These are phyloP conservation scores for Cathartes aura DNA, from an alignment of 2,113 vertebrate species.

Conservation along the genomic window DNA sequence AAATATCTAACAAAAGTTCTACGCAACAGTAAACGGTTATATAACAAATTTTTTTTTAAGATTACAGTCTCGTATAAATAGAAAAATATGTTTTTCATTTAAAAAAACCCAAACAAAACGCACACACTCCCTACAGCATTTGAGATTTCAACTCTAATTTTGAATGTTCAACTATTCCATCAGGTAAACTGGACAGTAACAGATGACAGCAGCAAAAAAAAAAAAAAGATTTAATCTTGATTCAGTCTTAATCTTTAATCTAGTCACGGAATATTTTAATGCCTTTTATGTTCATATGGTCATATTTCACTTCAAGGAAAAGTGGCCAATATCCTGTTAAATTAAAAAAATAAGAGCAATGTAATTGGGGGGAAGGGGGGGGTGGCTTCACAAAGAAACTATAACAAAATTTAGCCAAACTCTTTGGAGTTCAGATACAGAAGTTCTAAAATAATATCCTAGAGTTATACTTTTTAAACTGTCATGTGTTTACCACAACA, in stretches of 20 bases:
- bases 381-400: accelerated
- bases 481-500: neutral
- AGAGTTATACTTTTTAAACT: neutral
- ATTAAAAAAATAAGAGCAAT: neutral
- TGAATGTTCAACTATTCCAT: neutral
- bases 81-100: neutral
- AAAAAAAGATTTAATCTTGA: neutral
- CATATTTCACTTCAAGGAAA: neutral
- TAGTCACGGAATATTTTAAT: neutral
- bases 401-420: neutral
- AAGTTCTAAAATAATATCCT: neutral
- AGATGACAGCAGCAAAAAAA: neutral
- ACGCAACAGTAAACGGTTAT: neutral
- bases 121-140: neutral
- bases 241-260: neutral
- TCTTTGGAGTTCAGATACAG: neutral
- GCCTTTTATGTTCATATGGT: neutral
- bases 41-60: neutral
- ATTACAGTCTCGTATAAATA: neutral
- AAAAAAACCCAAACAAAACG: neutral
- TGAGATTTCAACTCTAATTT: neutral
- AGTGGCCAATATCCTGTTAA: neutral
- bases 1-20: neutral
- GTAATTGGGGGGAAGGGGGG: accelerated
- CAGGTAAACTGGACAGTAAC: neutral